Base-by-base conservation (phyloP, 2,797 vertebrate species). In the Crocidura indochinensis region DNA sequence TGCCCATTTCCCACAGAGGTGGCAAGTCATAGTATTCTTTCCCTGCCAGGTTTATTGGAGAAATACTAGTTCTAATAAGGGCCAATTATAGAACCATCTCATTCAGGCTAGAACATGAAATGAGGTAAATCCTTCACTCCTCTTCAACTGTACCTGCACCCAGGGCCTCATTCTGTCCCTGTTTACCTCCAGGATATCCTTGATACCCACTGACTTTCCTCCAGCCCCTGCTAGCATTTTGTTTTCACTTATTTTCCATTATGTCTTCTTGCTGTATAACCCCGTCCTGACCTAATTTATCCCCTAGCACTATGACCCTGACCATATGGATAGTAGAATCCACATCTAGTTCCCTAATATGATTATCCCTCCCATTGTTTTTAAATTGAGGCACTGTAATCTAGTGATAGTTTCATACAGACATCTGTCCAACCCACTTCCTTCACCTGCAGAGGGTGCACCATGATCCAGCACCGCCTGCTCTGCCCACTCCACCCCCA, bases 251-350 rank as follows among this genome's bases (percentile, higher is more conserved):
- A 4, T 4, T 15, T 60, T 11, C 27, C 64, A 38, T 10, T 2
- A 27, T 80, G 51, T 71, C 75, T 76, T 56, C 27, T 47, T 60
- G 29, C 31, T 14, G 38, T 8, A n/a, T 7, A 53, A 9, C 20
- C 26, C 26, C 26, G 75, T 14, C 15, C 46, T 19, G 14, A 77
- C 27, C 29, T 29, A 10, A 67, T 71, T 20, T 27, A 20, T 60
- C 56, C 6, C 56, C 17, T 20, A 15, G 2, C 83, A 68, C 26
- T 82, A 3, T 87, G 49, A 49, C 49, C 73, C 62, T 77, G 14
- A 38, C 31, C 64, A 73, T 79, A 4, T 77, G 38, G 91, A 67
- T 79, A 76, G 62, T 83, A 56, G 53, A 20, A n/a, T 27, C 53
- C 38, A 22, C 4, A 22, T 19, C 29, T 4, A 38, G 27, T 71